Conservation (phyloP, 2,113 vertebrate genomes). For the Phalacrocorax aristotelis region DNA sequence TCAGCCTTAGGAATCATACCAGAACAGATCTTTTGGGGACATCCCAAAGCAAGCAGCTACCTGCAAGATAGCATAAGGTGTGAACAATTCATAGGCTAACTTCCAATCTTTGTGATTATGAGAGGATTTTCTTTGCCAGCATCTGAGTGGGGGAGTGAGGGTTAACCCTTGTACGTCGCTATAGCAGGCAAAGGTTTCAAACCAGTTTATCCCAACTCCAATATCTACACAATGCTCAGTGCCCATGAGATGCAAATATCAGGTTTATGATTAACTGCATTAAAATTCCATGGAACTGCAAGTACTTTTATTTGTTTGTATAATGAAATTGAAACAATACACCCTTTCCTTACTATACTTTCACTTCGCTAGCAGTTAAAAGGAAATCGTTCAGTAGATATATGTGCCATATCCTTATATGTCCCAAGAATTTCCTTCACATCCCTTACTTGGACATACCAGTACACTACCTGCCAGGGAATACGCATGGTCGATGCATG, state of each 20-base stretch:
- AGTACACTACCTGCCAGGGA: background rate
- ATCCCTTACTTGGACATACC: background rate
- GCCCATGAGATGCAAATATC: slow-evolving; percentile 51
- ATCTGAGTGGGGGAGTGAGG: background rate
- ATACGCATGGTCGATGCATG: background rate
- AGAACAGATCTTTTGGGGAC: background rate
- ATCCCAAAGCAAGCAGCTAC: slow-evolving; percentile 33
- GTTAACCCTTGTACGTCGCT: slow-evolving; percentile 34
- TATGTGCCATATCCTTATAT: background rate
- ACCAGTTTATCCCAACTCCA: slow-evolving; percentile 53
- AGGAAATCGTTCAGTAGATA: background rate
- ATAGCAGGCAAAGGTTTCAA: slow-evolving; percentile 38
- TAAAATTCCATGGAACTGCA: slow-evolving; percentile 64
- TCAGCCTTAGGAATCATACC: background rate
- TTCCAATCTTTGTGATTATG: background rate
- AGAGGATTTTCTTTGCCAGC: background rate
- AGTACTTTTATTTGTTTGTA: slow-evolving; percentile 48
- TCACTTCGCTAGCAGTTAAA: background rate
- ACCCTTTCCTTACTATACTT: slow-evolving; percentile 29
- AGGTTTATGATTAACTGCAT: slow-evolving; percentile 70
- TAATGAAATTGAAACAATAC: slow-evolving; percentile 15
- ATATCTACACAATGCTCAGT: slow-evolving; percentile 44
- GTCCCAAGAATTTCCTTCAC: background rate
- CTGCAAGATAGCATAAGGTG: background rate
- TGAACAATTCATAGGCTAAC: background rate